These are phyloP conservation scores for Eidolon helvum DNA, from an alignment of 2,113 vertebrate genomes.

Conservation along the genomic window DNA sequence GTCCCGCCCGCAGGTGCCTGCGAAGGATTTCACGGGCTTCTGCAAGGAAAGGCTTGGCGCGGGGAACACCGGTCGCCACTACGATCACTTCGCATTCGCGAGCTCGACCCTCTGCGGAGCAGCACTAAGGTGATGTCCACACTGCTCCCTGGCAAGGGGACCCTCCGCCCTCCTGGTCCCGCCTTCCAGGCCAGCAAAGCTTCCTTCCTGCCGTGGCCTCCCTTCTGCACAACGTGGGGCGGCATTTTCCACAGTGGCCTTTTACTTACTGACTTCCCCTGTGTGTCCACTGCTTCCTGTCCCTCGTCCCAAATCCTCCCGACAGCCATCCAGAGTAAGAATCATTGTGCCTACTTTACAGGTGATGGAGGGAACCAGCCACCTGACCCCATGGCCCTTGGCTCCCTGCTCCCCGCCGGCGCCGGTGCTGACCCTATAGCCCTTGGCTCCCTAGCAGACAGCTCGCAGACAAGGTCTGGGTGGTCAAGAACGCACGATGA, in stretches of 20 bases:
- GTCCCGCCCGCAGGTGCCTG: accelerated
- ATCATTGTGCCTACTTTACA: neutral
- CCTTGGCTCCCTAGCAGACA: neutral
- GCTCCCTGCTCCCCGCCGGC: neutral
- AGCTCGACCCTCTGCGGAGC: too few species aligned
- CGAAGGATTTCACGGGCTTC: neutral
- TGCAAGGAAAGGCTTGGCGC: neutral
- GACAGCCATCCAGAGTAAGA: neutral
- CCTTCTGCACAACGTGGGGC: accelerated
- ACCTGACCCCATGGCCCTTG: neutral
- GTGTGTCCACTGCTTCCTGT: accelerated
- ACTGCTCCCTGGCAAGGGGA: accelerated
- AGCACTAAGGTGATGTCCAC: neutral
- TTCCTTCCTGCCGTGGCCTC: neutral
- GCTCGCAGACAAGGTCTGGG: neutral
- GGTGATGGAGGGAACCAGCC: neutral
- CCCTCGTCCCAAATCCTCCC: neutral
- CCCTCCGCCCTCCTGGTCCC: neutral
- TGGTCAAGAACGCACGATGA: neutral
- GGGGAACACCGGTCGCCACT: neutral
- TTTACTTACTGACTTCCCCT: neutral
- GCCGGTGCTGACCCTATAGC: neutral
- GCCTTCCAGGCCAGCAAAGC: neutral
- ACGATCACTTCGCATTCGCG: accelerated
- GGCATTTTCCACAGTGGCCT: neutral